A percentile compares a stretch with the other conserved stretches of the same genome.
Conservation (phyloP, 2,888 invertebrate genomes). For the Aplocera efformata region DNA sequence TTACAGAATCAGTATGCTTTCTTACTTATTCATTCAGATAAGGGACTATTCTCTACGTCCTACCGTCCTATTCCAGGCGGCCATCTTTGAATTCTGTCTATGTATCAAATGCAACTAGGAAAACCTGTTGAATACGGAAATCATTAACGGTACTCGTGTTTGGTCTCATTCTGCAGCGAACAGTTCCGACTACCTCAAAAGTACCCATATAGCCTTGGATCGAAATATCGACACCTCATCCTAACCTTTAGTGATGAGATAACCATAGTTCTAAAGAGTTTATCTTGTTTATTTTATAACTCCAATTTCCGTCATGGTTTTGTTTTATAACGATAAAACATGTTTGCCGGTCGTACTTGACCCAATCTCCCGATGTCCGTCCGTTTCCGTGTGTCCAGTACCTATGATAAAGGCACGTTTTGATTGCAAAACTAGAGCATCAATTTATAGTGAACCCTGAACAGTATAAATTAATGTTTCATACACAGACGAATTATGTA, state of each 20-base stretch:
- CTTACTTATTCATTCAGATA: too few relatives aligned
- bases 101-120: too few relatives aligned
- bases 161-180: background rate
- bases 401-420: conserved; percentile 5
- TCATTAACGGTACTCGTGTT: background rate
- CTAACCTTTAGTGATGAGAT: background rate
- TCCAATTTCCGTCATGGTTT: conserved; percentile 45
- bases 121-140: too few relatives aligned
- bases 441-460: too few relatives aligned
- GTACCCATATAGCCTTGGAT: too few relatives aligned
- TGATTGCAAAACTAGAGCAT: conserved; percentile 15
- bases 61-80: too few relatives aligned
- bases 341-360: conserved; percentile 60
- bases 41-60: too few relatives aligned
- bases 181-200: too few relatives aligned
- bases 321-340: conserved; percentile 45
- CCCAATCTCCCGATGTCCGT: conserved; percentile 51
- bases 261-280: conserved; percentile 27
- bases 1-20: too few relatives aligned
- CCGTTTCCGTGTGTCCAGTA: conserved; percentile 36
- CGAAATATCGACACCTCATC: background rate
- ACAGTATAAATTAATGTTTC: conserved; percentile 1
- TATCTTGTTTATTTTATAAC: conserved; percentile 33
- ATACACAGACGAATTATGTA: too few relatives aligned
- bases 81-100: too few relatives aligned